Evolutionary conservation across 2,113 vertebrate species (phyloP).

Genomic region (Chionodraco myersi): DNA sequence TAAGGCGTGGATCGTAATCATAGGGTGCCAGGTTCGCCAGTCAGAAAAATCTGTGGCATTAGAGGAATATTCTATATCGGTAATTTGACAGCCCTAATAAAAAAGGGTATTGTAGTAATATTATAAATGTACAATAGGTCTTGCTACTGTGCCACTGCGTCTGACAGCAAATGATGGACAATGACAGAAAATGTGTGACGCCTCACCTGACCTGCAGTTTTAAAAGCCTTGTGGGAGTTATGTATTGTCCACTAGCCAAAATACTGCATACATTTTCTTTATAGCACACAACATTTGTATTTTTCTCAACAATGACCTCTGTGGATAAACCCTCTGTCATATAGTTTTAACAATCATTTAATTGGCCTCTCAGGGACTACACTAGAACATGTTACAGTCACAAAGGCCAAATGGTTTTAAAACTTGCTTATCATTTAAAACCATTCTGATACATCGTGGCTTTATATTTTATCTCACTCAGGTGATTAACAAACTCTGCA

Average conservation of each 20-base stretch:
- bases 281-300: slow-evolving; percentile 7
- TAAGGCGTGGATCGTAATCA: too few relatives aligned
- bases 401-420: slow-evolving; percentile 59
- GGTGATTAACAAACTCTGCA: slow-evolving; percentile 37
- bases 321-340: slow-evolving; percentile 20
- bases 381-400: slow-evolving; percentile 48
- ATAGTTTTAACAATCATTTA: slow-evolving; percentile 54
- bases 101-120: neutral
- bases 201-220: slow-evolving; percentile 17
- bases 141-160: neutral
- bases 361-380: slow-evolving; percentile 66
- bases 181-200: neutral
- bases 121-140: neutral
- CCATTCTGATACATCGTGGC: neutral
- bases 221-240: slow-evolving; percentile 1
- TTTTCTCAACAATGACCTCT: slow-evolving; percentile 18
- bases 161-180: slow-evolving; percentile 9
- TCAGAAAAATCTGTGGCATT: too few relatives aligned
- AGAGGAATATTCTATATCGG: too few relatives aligned
- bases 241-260: slow-evolving; percentile 24
- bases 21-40: too few relatives aligned
- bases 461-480: slow-evolving; percentile 11
- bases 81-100: too few relatives aligned
- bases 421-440: neutral
- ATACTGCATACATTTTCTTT: slow-evolving; percentile 14